These are phyloP conservation scores for Hydropsyche betteni DNA, from an alignment of 2,888 invertebrate species.

Conservation along the genomic window DNA sequence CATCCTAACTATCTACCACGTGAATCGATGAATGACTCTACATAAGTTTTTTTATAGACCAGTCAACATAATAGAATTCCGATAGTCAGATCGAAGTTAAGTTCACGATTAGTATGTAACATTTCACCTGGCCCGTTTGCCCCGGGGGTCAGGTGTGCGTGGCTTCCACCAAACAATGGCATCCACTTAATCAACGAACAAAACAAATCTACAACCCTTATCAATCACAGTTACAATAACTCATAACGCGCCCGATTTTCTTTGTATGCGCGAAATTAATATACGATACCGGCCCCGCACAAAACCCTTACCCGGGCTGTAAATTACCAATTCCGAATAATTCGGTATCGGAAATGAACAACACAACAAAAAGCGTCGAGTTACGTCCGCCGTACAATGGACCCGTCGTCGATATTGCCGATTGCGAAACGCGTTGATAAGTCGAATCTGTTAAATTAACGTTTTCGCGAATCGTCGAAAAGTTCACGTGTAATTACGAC, in stretches of 20 bases:
- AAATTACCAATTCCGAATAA: slow-evolving; percentile 4
- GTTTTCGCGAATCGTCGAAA: not conserved
- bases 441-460: no score
- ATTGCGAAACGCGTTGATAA: no score
- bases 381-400: no score
- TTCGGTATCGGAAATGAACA: not conserved
- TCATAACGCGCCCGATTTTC: not conserved
- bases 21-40: no score
- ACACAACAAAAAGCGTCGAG: no score
- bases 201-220: slow-evolving; percentile 26
- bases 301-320: not conserved
- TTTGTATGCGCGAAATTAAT: not conserved
- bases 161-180: not conserved
- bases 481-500: not conserved
- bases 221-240: slow-evolving; percentile 24
- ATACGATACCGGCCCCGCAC: not conserved
- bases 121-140: not conserved
- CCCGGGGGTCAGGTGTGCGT: not conserved
- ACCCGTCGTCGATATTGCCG: no score
- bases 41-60: no score
- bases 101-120: no score
- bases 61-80: not conserved
- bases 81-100: not conserved
- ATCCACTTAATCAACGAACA: slow-evolving; percentile 15
- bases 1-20: no score